Base-by-base conservation (phyloP, 2,797 vertebrate genomes). In the Synanceia verrucosa region DNA sequence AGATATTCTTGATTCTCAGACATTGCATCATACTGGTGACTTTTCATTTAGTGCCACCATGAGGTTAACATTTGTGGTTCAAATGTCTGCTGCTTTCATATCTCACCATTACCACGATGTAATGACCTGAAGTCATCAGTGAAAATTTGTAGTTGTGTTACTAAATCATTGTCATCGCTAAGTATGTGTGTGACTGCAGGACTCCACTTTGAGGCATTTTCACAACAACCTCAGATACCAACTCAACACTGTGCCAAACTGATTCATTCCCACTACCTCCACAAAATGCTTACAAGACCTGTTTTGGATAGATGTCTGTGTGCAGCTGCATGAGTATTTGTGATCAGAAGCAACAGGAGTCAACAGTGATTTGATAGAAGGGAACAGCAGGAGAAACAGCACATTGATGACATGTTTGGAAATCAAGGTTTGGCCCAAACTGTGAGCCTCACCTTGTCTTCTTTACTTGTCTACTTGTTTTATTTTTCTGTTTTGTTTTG, bases 171-270 rank as follows among this genome's bases (percentile, higher is more conserved):
- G 10, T 2, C n/a, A 65, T 59, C 28, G 19, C 18, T 29, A 19
- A 65, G 51, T 13, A 29, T 29, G 24, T 36, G 37, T 24, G 19
- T 47, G 21, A 67, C 44, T 57, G 31, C 37, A 47, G 19, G 34
- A 71, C 21, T 67, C 12, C 31, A 51, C 24, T 66, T 59, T 50
- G 10, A 73, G 60, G 46, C 39, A 55, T 51, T 70, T 67, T 58
- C 7, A 43, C 37, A 73, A 36, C 50, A 58, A 34, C 62, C 39
- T 48, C 26, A 43, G 43, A 69, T 36, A 65, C 6, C 39, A 26
- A 39, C 18, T 62, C 13, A 33, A 31, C 52, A 7, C n/a, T 0
- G 33, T 37, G 53, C 52, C 41, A 37, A 57, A 16, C 6, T 14
- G 34, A 82, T 58, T 59, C 24, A 19, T 26, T 43, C 1, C 28